Evolutionary conservation across 2,888 invertebrate species (phyloP), one percentile per base, ranked within the genome.

Genomic region (Stramonita haemastoma): DNA sequence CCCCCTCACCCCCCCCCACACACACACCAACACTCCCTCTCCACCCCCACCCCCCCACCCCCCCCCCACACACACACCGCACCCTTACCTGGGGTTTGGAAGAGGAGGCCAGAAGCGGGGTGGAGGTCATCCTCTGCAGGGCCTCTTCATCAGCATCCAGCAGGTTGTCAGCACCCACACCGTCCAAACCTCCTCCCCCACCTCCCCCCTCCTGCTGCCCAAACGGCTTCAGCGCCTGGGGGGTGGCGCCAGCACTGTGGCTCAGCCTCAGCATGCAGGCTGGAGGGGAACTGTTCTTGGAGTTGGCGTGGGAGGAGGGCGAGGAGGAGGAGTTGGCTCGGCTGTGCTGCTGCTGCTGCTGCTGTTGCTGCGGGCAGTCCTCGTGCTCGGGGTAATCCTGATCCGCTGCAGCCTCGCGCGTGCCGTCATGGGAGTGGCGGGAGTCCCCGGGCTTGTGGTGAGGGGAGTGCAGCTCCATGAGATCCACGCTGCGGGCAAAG

Each of bases 401-500:
- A 56, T 86, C 60, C 46, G 19, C 57, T 19, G 93, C 93, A 77
- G 92, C 92, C 19, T 90, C 91, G 6, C 92, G 93, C 57, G 93
- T 94, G 87, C 91, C 91, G 46, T 83, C 87, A 15, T 77, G 56
- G 81, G 73, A 73, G 13, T 32, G 83, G n/a, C 26, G 29, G 84
- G 83, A 84, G 88, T 84, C 83, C 26, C 91, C 92, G 26, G 90
- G 92, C 90, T 93, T 91, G 85, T 93, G 92, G 46, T 91, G 90
- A n/a, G 92, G 91, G 36, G 94, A 94, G 90, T 93, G 94, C 19
- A 94, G 94, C 90, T 95, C 95, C 93, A 95, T 94, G 36, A 99
- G 98, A 97, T 99, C 99, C 98, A 99, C 99, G 97, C 98, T 98
- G 97, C 99, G 98, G 97, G 99, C 99, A 97, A 99, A 99, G 79